Conservation (phyloP, 1,140 invertebrate genomes). For the Heterodera carotae region DNA sequence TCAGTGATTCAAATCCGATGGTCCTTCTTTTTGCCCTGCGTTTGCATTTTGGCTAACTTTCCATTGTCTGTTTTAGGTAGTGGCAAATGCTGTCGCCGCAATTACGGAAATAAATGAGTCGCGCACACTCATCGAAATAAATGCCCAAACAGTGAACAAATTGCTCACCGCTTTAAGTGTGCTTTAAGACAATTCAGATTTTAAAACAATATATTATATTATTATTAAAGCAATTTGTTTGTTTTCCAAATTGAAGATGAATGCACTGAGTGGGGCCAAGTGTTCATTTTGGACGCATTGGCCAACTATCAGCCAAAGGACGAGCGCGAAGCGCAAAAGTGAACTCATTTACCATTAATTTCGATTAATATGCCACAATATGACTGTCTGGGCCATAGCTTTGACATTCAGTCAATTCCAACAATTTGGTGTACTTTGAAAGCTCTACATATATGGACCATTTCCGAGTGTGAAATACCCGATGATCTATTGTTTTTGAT, state of each 20-base stretch:
- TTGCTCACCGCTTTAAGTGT: slow-evolving; percentile 87
- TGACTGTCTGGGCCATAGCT: too few relatives aligned
- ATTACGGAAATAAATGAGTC: slow-evolving; percentile 98
- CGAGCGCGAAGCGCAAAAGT: slow-evolving; percentile 94
- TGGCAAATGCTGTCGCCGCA: slow-evolving; percentile 97
- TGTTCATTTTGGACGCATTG: slow-evolving; percentile 94
- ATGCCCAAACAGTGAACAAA: slow-evolving; percentile 96
- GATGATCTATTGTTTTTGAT: too few relatives aligned
- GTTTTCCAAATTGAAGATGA: slow-evolving; percentile 72
- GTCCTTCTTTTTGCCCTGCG: slow-evolving; percentile 64
- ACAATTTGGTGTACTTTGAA: too few relatives aligned
- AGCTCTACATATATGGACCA: too few relatives aligned
- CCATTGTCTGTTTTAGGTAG: slow-evolving; percentile 72
- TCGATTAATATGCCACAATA: slow-evolving; percentile 24
- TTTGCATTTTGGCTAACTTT: background rate
- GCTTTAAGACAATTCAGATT: slow-evolving; percentile 87
- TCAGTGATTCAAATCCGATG: slow-evolving; percentile 99
- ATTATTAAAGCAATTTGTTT: slow-evolving; percentile 40
- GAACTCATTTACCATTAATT: background rate
- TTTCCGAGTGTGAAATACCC: too few relatives aligned
- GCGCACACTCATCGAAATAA: slow-evolving; percentile 90
- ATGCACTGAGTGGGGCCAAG: slow-evolving; percentile 88
- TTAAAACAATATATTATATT: too few relatives aligned
- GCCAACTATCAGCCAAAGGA: slow-evolving; percentile 96
- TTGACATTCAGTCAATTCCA: too few relatives aligned